Evolutionary conservation across 92 coral and sea anemone species (phyloP).

Genomic region (Umimayanthus kanabou): DNA sequence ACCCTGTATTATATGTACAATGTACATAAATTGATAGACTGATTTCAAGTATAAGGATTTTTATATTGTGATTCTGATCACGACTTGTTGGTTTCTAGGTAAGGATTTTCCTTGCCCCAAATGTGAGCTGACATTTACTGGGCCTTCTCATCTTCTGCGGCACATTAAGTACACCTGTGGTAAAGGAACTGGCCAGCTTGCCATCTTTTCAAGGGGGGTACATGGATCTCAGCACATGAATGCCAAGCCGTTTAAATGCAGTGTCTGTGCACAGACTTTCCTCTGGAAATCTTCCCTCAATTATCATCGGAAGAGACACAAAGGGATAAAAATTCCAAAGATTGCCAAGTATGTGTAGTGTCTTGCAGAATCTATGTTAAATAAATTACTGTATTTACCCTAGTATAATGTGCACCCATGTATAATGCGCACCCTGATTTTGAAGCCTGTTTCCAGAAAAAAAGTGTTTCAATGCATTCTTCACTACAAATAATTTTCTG

Average conservation of each 20-base stretch:
- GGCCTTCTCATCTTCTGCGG: slow-evolving; percentile 27
- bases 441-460: too few species aligned
- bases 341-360: slow-evolving; percentile 6
- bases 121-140: slow-evolving; percentile 24
- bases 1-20: too few species aligned
- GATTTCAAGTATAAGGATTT: too few species aligned
- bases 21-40: too few species aligned
- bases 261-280: slow-evolving; percentile 43
- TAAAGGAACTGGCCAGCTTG: slow-evolving; percentile 12
- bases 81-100: slow-evolving; percentile 10
- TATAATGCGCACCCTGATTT: too few species aligned
- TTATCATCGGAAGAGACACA: slow-evolving; percentile 38
- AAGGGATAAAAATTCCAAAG: slow-evolving; percentile 25
- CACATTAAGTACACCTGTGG: slow-evolving; percentile 32
- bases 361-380: neutral
- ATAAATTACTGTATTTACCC: too few species aligned
- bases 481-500: too few species aligned
- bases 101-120: slow-evolving; percentile 29
- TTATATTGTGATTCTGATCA: too few species aligned
- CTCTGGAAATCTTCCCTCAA: slow-evolving; percentile 44
- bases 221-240: slow-evolving; percentile 37
- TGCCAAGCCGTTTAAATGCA: slow-evolving; percentile 32
- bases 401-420: too few species aligned
- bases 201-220: slow-evolving; percentile 24
- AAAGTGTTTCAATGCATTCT: too few species aligned